A percentile compares a stretch with the other conserved stretches of the same genome.
Evolutionary conservation across 2,113 vertebrate species (phyloP).

Genomic region (Chamaetylas fuelleborni): DNA sequence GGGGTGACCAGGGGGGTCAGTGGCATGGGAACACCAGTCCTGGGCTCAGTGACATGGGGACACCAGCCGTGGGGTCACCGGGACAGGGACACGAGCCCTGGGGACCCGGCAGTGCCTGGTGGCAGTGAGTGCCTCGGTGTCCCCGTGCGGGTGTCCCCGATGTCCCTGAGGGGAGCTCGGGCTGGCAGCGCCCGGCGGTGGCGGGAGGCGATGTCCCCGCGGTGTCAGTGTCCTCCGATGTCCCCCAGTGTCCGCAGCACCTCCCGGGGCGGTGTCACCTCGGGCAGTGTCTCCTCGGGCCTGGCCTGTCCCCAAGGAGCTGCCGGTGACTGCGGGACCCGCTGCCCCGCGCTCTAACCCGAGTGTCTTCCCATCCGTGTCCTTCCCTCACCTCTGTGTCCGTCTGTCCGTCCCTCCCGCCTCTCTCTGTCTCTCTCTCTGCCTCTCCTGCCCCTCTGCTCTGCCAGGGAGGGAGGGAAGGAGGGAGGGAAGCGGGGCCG

Average conservation of each 20-base stretch:
- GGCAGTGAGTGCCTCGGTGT: accelerated
- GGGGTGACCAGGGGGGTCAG: too few species aligned
- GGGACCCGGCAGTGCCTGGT: neutral
- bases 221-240: neutral
- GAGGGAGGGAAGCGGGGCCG: too few species aligned
- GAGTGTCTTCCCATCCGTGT: constrained; percentile 20
- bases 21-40: neutral
- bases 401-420: neutral
- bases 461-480: too few species aligned
- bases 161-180: accelerated
- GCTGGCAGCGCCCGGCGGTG: neutral
- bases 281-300: neutral
- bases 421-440: too few species aligned
- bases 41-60: neutral
- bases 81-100: neutral
- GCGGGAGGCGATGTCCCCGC: neutral
- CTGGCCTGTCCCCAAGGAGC: accelerated
- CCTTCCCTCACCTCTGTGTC: constrained; percentile 7
- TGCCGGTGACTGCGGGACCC: neutral
- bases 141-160: accelerated
- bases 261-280: neutral
- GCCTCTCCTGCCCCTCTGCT: too few species aligned
- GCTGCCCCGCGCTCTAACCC: neutral
- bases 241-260: neutral
- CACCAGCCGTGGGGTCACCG: neutral